Evolutionary conservation across 2,797 vertebrate genomes (phyloP).

Genomic region (Schizothorax lantsangensis): DNA sequence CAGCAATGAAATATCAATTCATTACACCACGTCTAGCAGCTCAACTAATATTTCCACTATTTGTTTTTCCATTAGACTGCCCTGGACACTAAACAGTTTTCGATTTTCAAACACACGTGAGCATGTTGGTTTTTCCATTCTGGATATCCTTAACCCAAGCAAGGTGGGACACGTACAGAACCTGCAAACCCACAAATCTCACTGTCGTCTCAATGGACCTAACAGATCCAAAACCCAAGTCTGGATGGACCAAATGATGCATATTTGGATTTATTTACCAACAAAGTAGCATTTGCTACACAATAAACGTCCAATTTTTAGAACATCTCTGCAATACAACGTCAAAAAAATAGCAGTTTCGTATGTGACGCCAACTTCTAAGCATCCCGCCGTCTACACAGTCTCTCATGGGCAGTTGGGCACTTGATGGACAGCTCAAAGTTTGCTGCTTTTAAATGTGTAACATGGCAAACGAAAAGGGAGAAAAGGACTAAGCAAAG

Average conservation of each 20-base stretch:
- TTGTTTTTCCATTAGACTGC: conserved; percentile 43
- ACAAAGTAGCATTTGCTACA: neutral
- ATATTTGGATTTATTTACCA: neutral
- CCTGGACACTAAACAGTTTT: conserved; percentile 26
- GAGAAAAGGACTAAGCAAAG: conserved; percentile 12
- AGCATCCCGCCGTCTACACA: neutral
- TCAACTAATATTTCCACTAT: conserved; percentile 39
- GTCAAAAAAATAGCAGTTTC: neutral
- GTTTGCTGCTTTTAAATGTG: neutral
- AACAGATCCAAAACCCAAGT: neutral
- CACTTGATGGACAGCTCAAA: neutral
- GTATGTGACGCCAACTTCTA: no score
- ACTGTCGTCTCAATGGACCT: conserved; percentile 46
- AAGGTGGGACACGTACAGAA: conserved; percentile 51
- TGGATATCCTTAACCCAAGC: conserved; percentile 56
- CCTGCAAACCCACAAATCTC: conserved; percentile 60
- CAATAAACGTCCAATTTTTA: neutral
- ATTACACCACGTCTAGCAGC: neutral
- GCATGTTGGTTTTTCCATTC: conserved; percentile 60
- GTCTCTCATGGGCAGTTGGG: neutral
- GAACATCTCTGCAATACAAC: neutral
- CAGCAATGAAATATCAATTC: conserved; percentile 47
- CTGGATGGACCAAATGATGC: conserved; percentile 9
- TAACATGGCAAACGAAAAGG: neutral
- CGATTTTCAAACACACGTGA: conserved; percentile 41